Evolutionary conservation across 2,113 vertebrate genomes (phyloP).

Genomic region (Isurus oxyrinchus): DNA sequence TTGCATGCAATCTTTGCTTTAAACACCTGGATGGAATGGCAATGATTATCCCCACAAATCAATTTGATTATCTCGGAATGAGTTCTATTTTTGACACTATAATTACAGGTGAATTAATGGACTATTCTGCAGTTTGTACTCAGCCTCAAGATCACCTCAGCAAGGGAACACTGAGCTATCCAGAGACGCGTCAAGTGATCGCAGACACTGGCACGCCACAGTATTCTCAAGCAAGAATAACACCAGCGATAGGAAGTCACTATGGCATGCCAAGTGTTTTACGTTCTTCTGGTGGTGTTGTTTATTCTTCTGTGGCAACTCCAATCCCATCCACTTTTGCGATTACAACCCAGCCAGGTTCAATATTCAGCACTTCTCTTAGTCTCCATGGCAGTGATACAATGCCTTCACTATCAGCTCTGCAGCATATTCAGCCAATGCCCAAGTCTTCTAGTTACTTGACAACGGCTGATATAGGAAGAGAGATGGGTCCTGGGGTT

Average conservation of each 20-base stretch:
- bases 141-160: slow-evolving; percentile 63
- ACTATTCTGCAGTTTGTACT: slow-evolving; percentile 69
- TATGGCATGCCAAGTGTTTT: slow-evolving; percentile 76
- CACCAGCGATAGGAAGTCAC: slow-evolving; percentile 60
- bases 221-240: slow-evolving; percentile 74
- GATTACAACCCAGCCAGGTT: slow-evolving; percentile 93
- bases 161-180: slow-evolving; percentile 53
- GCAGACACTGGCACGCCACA: slow-evolving; percentile 64
- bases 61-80: slow-evolving; percentile 59
- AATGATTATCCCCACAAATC: slow-evolving; percentile 52
- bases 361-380: slow-evolving; percentile 77
- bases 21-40: slow-evolving; percentile 63
- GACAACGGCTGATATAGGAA: slow-evolving; percentile 66
- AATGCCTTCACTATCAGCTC: slow-evolving; percentile 69
- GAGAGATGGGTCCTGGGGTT: slow-evolving; percentile 48
- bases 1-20: slow-evolving; percentile 73
- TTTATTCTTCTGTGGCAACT: slow-evolving; percentile 84
- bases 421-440: slow-evolving; percentile 67
- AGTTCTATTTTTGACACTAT: slow-evolving; percentile 78
- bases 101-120: slow-evolving; percentile 94
- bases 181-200: slow-evolving; percentile 68
- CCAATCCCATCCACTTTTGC: slow-evolving; percentile 85
- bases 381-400: slow-evolving; percentile 76
- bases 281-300: slow-evolving; percentile 83
- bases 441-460: slow-evolving; percentile 79